These are phyloP conservation scores for Rhaphigaster nebulosa DNA, from an alignment of 2,888 invertebrate genomes.

Conservation along the genomic window DNA sequence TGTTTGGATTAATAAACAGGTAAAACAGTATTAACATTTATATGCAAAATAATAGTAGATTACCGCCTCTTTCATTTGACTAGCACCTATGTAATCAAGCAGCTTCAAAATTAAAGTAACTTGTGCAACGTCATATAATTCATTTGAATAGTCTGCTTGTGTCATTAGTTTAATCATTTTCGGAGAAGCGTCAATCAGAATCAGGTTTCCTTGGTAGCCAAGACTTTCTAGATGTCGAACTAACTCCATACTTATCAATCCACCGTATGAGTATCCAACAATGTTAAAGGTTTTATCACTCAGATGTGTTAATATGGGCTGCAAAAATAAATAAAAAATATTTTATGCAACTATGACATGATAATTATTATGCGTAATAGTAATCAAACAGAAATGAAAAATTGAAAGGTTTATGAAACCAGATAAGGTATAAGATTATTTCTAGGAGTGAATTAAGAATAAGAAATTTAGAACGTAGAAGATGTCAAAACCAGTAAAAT, in stretches of 20 bases:
- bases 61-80: conserved; percentile 64
- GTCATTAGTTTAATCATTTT: conserved; percentile 73
- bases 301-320: conserved; percentile 73
- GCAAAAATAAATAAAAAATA: conserved; percentile 71
- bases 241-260: conserved; percentile 82
- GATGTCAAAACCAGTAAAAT: too few species aligned
- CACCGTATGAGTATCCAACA: conserved; percentile 92
- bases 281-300: conserved; percentile 79
- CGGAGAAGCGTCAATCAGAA: conserved; percentile 87
- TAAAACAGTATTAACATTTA: neutral
- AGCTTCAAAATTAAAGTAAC: conserved; percentile 74
- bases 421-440: neutral
- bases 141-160: conserved; percentile 65
- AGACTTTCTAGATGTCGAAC: conserved; percentile 78
- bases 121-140: conserved; percentile 69
- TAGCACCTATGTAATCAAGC: conserved; percentile 65
- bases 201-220: conserved; percentile 76
- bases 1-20: neutral
- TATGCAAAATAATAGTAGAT: neutral
- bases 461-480: too few species aligned
- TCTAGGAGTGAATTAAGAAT: too few species aligned
- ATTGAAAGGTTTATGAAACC: neutral
- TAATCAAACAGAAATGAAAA: neutral
- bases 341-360: neutral
- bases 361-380: neutral